Evolutionary conservation across 2,797 vertebrate species (phyloP), one percentile per base, ranked within the genome.

Genomic region (Lithobates pipiens): DNA sequence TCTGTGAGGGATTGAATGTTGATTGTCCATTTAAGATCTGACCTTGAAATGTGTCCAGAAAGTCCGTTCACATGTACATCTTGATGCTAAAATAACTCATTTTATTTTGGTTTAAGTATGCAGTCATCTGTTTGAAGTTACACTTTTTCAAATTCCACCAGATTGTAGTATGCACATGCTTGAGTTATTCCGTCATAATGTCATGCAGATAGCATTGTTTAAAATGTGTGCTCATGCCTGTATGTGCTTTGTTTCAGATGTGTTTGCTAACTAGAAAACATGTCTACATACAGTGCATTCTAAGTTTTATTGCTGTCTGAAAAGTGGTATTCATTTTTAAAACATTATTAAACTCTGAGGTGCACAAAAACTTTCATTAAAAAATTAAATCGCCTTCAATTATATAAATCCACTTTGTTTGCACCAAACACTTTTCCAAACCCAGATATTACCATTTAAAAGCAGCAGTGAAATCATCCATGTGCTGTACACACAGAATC

Each of bases 111-210:
- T 84, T 78, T 80, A 80, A 83, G 69, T 83, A 78, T 83, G 81
- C 73, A 84, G 42, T 70, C 86, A 87, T 87, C 86, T 87, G 86
- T 83, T 87, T 87, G 81, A 87, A 76, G 81, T 87, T 84, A 87
- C 46, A 27, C 71, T 78, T 79, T 63, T 72, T 5, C 15, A 80
- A 39, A 84, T 83, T 87, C 86, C 86, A 80, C 65, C 72, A 74
- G 21, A 83, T 83, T 84, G 63, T 83, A 80, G 54, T 61, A 63
- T 67, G 85, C 76, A 84, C 67, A 57, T 57, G 76, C 79, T 83
- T 87, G 68, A 74, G 61, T 46, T 80, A 34, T 77, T 73, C 34
- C 57, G 54, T 69, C 71, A 69, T 83, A 83, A 87, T 87, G 81
- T 75, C 69, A 67, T 83, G 71, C 81, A 87, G 81, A 87, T 70